Evolutionary conservation across 2,797 vertebrate species (phyloP), one percentile per base, ranked within the genome.

Genomic region (Girardinus metallicus): DNA sequence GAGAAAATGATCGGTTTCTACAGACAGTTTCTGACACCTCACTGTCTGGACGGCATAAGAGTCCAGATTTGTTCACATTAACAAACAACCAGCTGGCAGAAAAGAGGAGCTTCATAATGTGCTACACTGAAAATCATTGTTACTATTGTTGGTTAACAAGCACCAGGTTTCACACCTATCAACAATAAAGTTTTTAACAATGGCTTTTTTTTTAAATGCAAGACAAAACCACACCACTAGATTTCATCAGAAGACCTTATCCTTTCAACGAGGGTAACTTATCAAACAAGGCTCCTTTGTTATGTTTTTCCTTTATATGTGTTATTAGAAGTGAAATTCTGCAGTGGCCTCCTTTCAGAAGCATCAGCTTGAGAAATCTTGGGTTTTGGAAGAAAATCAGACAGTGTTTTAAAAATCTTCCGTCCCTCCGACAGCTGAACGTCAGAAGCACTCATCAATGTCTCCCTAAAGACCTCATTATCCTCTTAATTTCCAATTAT

Each of bases 401-500:
- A 88, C 76, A 10, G 55, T 26, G 51, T 53, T 83, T 87, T 81
- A 75, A 51, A 51, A 51, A 83, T 74, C 77, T 87, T 81, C 81
- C 75, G 83, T 92, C 86, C 86, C 89, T 89, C 88, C 85, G 84
- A 90, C 89, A 80, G 80, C 76, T 84, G 84, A 87, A 83, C 83
- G 92, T 88, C 91, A 89, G 85, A 86, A 84, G 79, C 80, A 53
- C 87, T 92, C 87, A 80, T 80, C 80, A 15, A 53, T 5, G 53
- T 87, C 80, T 95, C 95, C 93, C 94, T 51, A 74, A 86, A 92
- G 94, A 92, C 83, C 94, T 95, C 91, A 95, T 94, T 94, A 94
- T 92, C 90, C 80, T 85, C 81, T 94, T 95, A 92, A 95, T 95
- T 93, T 92, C 85, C 86, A 92, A 93, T 95, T 91, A 95, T 93